Evolutionary conservation across 2,888 invertebrate genomes (phyloP).

Genomic region (Zhengitettix transpicula): DNA sequence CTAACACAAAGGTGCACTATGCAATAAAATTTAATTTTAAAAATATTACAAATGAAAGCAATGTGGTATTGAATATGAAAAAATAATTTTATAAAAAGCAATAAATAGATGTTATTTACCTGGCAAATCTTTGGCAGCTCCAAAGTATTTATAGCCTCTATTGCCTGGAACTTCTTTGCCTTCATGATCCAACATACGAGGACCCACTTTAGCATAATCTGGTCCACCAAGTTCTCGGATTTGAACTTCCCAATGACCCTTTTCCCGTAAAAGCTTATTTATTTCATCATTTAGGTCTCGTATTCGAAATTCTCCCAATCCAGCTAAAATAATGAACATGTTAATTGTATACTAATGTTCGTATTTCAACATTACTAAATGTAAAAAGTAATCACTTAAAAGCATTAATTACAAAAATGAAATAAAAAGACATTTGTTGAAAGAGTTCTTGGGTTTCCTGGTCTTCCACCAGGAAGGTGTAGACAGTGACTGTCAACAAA

Average conservation of each 20-base stretch:
- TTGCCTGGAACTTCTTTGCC: slow-evolving; percentile 96
- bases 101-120: slow-evolving; percentile 29
- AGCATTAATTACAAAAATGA: too few relatives aligned
- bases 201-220: slow-evolving; percentile 80
- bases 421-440: too few relatives aligned
- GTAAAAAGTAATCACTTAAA: too few relatives aligned
- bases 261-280: slow-evolving; percentile 89
- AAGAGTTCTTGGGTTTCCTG: too few relatives aligned
- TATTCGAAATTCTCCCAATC: slow-evolving; percentile 96
- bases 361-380: too few relatives aligned
- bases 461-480: too few relatives aligned
- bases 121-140: slow-evolving; percentile 93
- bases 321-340: slow-evolving; percentile 39
- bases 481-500: too few relatives aligned
- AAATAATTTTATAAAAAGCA: too few relatives aligned
- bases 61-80: too few relatives aligned
- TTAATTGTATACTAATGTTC: neutral
- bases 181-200: slow-evolving; percentile 84
- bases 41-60: too few relatives aligned
- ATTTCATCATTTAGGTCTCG: slow-evolving; percentile 98
- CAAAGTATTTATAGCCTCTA: slow-evolving; percentile 96
- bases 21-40: too few relatives aligned
- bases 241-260: slow-evolving; percentile 95
- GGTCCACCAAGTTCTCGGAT: slow-evolving; percentile 91
- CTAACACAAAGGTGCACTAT: too few relatives aligned